Percentiles rank a stretch among this genome's conserved stretches.
phyloP scores from a whole-genome alignment of 2,797 vertebrate genomes.

The Sebastes itinus region DNA sequence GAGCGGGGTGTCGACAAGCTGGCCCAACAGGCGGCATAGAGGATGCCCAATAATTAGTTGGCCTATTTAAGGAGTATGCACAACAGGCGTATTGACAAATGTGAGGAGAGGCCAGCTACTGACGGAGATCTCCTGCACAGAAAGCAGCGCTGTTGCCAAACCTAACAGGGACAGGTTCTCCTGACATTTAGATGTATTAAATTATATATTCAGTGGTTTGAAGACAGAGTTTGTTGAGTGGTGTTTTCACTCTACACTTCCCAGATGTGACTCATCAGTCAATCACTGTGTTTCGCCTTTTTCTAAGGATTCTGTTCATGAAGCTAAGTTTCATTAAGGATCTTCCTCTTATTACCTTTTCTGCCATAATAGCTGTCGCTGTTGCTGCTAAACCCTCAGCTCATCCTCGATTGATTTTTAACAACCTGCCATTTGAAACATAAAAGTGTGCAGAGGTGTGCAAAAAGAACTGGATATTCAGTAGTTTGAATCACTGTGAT shows the following conservation, averaged over 20 bases:
- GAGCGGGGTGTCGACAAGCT: constrained; percentile 18
- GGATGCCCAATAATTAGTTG: constrained; percentile 49
- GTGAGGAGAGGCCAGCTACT: constrained; percentile 25
- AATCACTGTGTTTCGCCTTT: background rate
- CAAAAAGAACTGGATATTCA: background rate
- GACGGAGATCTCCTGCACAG: constrained; percentile 27
- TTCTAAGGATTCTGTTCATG: background rate
- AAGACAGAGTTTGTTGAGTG: background rate
- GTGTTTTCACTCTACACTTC: background rate
- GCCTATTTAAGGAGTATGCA: constrained; percentile 42
- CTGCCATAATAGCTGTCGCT: background rate
- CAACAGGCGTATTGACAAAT: constrained; percentile 51
- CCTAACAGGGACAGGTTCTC: background rate
- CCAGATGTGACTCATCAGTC: background rate
- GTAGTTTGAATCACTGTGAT: background rate
- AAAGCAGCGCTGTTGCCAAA: constrained; percentile 14
- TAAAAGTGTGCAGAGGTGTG: constrained; percentile 36
- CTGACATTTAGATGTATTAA: background rate
- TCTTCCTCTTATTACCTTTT: background rate
- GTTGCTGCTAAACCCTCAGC: constrained; percentile 9
- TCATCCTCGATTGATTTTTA: constrained; percentile 10
- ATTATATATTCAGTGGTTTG: background rate
- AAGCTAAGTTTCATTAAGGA: background rate
- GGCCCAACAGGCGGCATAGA: constrained; percentile 28
- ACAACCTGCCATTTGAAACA: constrained; percentile 9